Evolutionary conservation across 2,797 vertebrate genomes (phyloP).

Genomic region (Onychomys torridus): DNA sequence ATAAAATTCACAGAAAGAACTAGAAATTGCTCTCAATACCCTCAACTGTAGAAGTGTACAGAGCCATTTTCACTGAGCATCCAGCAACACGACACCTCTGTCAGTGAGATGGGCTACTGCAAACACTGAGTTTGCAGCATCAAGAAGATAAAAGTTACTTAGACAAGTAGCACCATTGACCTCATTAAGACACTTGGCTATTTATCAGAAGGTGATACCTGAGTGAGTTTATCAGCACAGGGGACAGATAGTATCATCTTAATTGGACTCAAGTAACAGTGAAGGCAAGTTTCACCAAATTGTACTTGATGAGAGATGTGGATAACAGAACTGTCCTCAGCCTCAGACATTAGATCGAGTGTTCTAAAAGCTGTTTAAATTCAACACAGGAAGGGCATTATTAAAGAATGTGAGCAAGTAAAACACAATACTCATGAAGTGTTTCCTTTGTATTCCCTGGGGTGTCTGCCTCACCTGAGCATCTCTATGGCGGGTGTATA

Average conservation of each 20-base stretch:
- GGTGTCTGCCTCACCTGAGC: conserved; percentile 68
- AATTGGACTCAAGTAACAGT: conserved; percentile 62
- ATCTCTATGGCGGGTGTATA: conserved; percentile 53
- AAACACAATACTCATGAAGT: conserved; percentile 11
- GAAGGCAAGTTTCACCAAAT: neutral
- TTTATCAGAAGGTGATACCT: conserved; percentile 34
- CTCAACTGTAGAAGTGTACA: neutral
- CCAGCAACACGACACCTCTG: neutral
- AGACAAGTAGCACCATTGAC: neutral
- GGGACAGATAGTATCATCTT: conserved; percentile 32
- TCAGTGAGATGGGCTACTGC: neutral
- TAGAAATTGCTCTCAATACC: neutral
- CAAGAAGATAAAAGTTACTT: conserved; percentile 59
- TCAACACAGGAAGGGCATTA: conserved; percentile 39
- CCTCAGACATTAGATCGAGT: neutral
- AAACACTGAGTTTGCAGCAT: neutral
- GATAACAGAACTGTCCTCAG: neutral
- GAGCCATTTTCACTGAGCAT: neutral
- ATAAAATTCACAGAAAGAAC: neutral
- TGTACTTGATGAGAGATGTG: conserved; percentile 1
- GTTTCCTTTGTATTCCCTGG: conserved; percentile 60
- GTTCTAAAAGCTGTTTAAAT: conserved; percentile 39
- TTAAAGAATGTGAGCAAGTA: conserved; percentile 55
- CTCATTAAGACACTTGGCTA: conserved; percentile 49
- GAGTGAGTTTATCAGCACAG: conserved; percentile 9